These are phyloP conservation scores for Epistrophe eligans DNA, from an alignment of 2,888 invertebrate genomes.

Conservation along the genomic window DNA sequence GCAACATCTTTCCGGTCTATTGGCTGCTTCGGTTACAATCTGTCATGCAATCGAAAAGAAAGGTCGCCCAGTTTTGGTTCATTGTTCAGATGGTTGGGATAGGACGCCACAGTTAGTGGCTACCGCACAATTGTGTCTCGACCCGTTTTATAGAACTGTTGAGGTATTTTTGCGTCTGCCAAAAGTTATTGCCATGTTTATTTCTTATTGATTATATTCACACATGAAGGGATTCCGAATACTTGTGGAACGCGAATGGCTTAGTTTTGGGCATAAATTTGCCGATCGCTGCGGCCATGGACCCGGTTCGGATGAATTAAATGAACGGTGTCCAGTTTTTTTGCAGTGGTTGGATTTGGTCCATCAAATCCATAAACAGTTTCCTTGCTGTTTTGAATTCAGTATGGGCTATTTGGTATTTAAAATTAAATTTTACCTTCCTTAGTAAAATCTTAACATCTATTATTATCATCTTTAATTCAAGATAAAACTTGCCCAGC, in stretches of 20 bases:
- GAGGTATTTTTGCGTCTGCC: constrained; percentile 85
- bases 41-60: constrained; percentile 92
- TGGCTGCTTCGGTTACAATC: constrained; percentile 92
- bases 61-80: constrained; percentile 95
- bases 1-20: constrained; percentile 93
- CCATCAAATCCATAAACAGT: constrained; percentile 94
- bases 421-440: not conserved
- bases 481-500: constrained; percentile 97
- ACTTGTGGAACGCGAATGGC: constrained; percentile 97
- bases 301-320: constrained; percentile 93
- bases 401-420: constrained; percentile 95
- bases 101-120: constrained; percentile 98
- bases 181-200: not conserved
- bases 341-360: constrained; percentile 99
- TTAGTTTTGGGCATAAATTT: constrained; percentile 99
- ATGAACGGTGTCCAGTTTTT: constrained; percentile 98
- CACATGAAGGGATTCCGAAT: constrained; percentile 93
- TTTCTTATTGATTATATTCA: constrained; percentile 8
- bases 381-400: constrained; percentile 97
- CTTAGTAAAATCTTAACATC: not conserved
- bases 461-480: constrained; percentile 76
- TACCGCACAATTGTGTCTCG: constrained; percentile 95
- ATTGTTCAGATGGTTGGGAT: constrained; percentile 99
- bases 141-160: constrained; percentile 96
- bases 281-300: constrained; percentile 96